A percentile compares a stretch with the other conserved stretches of the same genome.
phyloP scores from a whole-genome alignment of 1,140 invertebrate genomes.

The Marisa cornuarietis region DNA sequence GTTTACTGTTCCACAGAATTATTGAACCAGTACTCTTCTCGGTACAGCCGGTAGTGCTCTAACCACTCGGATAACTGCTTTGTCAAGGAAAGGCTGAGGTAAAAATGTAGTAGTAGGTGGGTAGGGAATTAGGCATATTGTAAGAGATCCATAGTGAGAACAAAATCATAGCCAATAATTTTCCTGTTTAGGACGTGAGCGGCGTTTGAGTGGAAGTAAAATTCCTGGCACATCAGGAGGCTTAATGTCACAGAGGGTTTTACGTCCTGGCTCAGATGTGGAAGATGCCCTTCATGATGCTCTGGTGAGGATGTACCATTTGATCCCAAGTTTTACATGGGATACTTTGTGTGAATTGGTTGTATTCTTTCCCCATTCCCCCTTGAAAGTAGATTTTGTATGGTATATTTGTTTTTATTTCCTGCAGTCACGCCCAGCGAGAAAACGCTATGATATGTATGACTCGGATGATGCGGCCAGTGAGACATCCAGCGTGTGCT shows the following conservation, averaged over 20 bases:
- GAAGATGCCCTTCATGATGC: constrained; percentile 84
- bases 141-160: constrained; percentile 1
- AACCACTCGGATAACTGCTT: too few species aligned
- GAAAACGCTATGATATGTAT: constrained; percentile 55
- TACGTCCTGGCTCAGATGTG: constrained; percentile 89
- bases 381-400: background rate
- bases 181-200: constrained; percentile 48
- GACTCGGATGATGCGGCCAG: constrained; percentile 84
- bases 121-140: background rate
- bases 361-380: background rate
- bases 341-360: background rate
- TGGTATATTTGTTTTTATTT: constrained; percentile 14
- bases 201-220: constrained; percentile 56
- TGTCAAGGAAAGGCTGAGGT: too few species aligned
- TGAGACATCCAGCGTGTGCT: constrained; percentile 94
- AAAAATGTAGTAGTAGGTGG: too few species aligned
- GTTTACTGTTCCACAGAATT: too few species aligned
- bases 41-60: too few species aligned
- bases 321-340: background rate
- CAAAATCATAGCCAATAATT: background rate
- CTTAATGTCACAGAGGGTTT: constrained; percentile 75
- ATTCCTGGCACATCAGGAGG: constrained; percentile 63
- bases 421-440: constrained; percentile 33
- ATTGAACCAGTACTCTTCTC: too few species aligned
- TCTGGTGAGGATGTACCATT: constrained; percentile 68